These are phyloP conservation scores for Scomberomorus guttatus DNA, from an alignment of 2,797 vertebrate genomes.

Conservation along the genomic window DNA sequence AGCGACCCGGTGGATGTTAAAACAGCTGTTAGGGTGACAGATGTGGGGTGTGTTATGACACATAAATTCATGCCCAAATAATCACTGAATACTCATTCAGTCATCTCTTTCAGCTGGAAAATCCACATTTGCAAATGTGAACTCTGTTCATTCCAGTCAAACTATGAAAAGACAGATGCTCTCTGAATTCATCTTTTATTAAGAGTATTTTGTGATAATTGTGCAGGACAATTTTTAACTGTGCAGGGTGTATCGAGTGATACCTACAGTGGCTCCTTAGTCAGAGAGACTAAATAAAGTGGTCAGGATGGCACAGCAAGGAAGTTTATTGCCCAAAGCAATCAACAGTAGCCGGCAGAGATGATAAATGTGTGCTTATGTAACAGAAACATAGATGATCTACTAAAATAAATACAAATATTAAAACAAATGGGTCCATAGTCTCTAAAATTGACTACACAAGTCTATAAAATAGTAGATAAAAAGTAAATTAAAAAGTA, in stretches of 20 bases:
- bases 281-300: conserved; percentile 13
- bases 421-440: too few relatives aligned
- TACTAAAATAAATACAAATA: neutral
- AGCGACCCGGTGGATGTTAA: too few relatives aligned
- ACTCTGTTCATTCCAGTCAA: too few relatives aligned
- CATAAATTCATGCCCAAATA: too few relatives aligned
- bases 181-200: too few relatives aligned
- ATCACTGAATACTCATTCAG: too few relatives aligned
- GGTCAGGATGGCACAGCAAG: conserved; percentile 4
- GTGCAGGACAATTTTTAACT: neutral
- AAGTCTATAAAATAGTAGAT: neutral
- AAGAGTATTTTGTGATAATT: conserved; percentile 7
- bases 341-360: neutral
- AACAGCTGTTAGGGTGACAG: too few relatives aligned
- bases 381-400: neutral
- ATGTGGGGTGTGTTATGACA: too few relatives aligned
- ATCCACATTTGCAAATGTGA: too few relatives aligned
- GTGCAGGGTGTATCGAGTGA: neutral
- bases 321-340: conserved; percentile 1
- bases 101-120: too few relatives aligned
- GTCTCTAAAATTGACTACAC: neutral
- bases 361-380: neutral
- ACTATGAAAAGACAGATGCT: too few relatives aligned
- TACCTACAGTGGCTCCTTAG: neutral
- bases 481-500: neutral